phyloP scores from a whole-genome alignment of 2,797 vertebrate species.

The Pelodytes ibericus region DNA sequence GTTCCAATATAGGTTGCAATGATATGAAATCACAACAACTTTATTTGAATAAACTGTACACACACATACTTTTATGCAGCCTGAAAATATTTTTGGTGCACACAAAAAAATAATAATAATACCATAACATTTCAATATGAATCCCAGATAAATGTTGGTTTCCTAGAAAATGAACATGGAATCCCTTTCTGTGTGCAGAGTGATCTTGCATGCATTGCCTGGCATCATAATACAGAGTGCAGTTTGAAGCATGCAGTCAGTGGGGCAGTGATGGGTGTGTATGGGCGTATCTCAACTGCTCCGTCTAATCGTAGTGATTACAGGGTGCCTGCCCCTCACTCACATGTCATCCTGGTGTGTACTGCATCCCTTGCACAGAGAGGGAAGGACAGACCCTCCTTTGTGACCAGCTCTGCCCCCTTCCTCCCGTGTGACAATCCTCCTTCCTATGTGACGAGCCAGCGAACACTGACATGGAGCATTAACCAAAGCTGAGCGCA shows the following conservation, averaged over 20 bases:
- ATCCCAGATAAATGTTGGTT: too few species aligned
- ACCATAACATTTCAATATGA: too few species aligned
- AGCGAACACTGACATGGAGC: constrained; percentile 6
- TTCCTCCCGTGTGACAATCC: constrained; percentile 13
- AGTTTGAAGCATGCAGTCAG: constrained; percentile 7
- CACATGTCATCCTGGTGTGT: constrained; percentile 14
- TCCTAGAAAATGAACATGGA: too few species aligned
- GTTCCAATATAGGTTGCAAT: too few species aligned
- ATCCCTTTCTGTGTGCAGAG: too few species aligned
- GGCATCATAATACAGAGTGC: too few species aligned
- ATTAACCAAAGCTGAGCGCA: not conserved
- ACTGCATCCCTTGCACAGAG: not conserved
- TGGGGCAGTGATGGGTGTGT: constrained; percentile 35
- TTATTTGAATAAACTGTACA: too few species aligned
- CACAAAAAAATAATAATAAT: too few species aligned
- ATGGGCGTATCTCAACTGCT: constrained; percentile 20
- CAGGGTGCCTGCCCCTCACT: constrained; percentile 1
- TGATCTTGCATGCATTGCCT: too few species aligned
- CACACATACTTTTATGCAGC: too few species aligned
- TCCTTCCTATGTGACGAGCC: constrained; percentile 16
- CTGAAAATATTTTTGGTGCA: too few species aligned
- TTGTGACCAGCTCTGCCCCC: constrained; percentile 24
- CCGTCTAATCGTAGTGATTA: constrained; percentile 13
- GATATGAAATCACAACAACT: too few species aligned
- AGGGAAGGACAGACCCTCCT: constrained; percentile 24